Percentiles rank a stretch among this genome's conserved stretches.
phyloP scores from a whole-genome alignment of 1,140 invertebrate genomes.

The Drosophila ironensis region DNA sequence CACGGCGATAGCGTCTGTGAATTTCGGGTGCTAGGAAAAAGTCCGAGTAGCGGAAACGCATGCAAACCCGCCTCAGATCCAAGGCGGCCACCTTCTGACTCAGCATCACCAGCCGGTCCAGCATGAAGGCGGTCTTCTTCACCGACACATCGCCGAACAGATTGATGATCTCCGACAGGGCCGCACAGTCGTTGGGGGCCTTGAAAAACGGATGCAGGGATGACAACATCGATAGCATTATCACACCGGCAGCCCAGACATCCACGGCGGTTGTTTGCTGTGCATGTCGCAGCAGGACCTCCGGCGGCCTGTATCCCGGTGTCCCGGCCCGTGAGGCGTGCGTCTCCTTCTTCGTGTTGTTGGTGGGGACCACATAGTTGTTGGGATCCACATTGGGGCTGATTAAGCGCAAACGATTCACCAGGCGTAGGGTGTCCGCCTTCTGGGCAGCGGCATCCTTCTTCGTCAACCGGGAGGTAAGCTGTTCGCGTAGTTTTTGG shows the following conservation, averaged over 20 bases:
- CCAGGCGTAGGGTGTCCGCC: slow-evolving; percentile 43
- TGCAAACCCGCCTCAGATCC: slow-evolving; percentile 83
- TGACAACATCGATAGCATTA: slow-evolving; percentile 90
- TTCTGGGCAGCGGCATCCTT: slow-evolving; percentile 51
- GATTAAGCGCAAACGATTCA: slow-evolving; percentile 46
- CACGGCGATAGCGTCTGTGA: slow-evolving; percentile 44
- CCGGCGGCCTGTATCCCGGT: slow-evolving; percentile 92
- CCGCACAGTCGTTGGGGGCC: slow-evolving; percentile 90
- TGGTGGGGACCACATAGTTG: slow-evolving; percentile 55
- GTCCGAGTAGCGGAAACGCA: slow-evolving; percentile 78
- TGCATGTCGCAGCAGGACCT: slow-evolving; percentile 91
- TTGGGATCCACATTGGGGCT: slow-evolving; percentile 62
- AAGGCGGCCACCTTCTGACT: slow-evolving; percentile 83
- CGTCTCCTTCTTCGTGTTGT: slow-evolving; percentile 82
- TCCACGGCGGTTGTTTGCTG: slow-evolving; percentile 92
- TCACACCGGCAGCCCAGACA: slow-evolving; percentile 94
- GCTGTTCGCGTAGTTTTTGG: slow-evolving; percentile 17
- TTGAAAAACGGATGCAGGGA: slow-evolving; percentile 92
- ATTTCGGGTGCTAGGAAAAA: slow-evolving; percentile 54
- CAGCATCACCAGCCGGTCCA: slow-evolving; percentile 84
- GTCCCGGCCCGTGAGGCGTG: slow-evolving; percentile 92
- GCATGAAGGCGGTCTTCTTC: slow-evolving; percentile 86
- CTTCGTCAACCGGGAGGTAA: slow-evolving; percentile 6
- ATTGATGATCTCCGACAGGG: slow-evolving; percentile 91
- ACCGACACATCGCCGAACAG: slow-evolving; percentile 90